Base-by-base conservation (phyloP, 2,113 vertebrate species). In the Canis aureus region DNA sequence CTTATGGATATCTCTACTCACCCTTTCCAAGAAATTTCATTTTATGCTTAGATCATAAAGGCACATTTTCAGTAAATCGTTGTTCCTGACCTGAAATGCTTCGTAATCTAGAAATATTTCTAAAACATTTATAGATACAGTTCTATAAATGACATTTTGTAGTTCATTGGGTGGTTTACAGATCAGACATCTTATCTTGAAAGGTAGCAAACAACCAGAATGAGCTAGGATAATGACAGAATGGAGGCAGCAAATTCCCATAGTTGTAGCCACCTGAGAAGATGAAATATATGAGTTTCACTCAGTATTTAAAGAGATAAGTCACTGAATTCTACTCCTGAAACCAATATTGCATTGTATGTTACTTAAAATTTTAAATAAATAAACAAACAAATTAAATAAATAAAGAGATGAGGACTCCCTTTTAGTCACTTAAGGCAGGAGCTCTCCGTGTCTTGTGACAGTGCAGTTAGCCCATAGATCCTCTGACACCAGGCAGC, bases 51-150 rank as follows among this genome's bases (percentile, higher is more conserved):
- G 20, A 74, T 86, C 29, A 60, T n/a, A 81, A 81, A 76, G 16
- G 8, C 38, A 23, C 11, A 71, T 93, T 97, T 95, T 89, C 43
- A 62, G 69, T 88, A 84, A 89, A 67, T 97, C 22, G 71, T 88
- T 92, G 71, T 89, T 74, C 59, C 69, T 79, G 71, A 49, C 51
- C 43, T 79, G 25, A 60, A 25, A n/a, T 38, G 53, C 38, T 79
- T n/a, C 19, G 19, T 92, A 64, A 78, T 95, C 53, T 87, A 92
- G 78, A 84, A 78, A 79, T 84, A 16, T 67, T 81, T 74, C 32
- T 95, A 71, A 74, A 43, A 43, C 43, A 43, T 43, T 43, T 43
- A 43, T 59, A 90, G 55, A 53, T 38, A 64, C 17, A 64, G 62
- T 55, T 94, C 35, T 84, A 32, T 84, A 60, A 79, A 32, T 25